Evolutionary conservation across 2,888 invertebrate genomes (phyloP).

Genomic region (Antitype chi): DNA sequence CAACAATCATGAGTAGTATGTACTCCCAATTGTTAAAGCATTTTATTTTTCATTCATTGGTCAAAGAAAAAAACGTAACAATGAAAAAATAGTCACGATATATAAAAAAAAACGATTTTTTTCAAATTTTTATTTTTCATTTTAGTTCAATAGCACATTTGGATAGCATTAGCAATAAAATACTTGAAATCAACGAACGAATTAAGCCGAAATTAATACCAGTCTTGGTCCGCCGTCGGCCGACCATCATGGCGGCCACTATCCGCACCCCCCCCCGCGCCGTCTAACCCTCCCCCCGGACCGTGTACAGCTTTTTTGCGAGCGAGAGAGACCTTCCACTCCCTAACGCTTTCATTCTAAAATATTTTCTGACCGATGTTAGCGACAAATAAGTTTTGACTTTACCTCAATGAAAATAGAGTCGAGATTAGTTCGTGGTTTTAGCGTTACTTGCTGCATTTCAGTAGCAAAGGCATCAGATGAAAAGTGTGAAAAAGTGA

Average conservation of each 20-base stretch:
- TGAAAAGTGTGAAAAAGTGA: constrained; percentile 91
- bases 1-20: background rate
- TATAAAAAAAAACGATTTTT: background rate
- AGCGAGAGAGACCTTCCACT: constrained; percentile 89
- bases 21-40: background rate
- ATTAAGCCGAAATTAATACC: constrained; percentile 89
- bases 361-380: constrained; percentile 84
- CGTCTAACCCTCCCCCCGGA: constrained; percentile 78
- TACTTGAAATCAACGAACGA: constrained; percentile 84
- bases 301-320: constrained; percentile 88
- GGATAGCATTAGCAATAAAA: constrained; percentile 75
- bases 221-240: constrained; percentile 87
- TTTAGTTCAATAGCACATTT: constrained; percentile 52
- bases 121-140: constrained; percentile 7
- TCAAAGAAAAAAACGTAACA: background rate
- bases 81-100: background rate
- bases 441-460: constrained; percentile 65
- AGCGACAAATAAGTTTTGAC: constrained; percentile 58
- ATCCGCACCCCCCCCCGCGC: constrained; percentile 73
- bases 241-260: constrained; percentile 87
- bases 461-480: constrained; percentile 65
- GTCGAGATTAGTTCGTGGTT: constrained; percentile 58
- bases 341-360: constrained; percentile 89
- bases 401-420: background rate
- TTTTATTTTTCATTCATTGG: background rate